Evolutionary conservation across 2,113 vertebrate genomes (phyloP).

Genomic region (Clarias macrocephalus): DNA sequence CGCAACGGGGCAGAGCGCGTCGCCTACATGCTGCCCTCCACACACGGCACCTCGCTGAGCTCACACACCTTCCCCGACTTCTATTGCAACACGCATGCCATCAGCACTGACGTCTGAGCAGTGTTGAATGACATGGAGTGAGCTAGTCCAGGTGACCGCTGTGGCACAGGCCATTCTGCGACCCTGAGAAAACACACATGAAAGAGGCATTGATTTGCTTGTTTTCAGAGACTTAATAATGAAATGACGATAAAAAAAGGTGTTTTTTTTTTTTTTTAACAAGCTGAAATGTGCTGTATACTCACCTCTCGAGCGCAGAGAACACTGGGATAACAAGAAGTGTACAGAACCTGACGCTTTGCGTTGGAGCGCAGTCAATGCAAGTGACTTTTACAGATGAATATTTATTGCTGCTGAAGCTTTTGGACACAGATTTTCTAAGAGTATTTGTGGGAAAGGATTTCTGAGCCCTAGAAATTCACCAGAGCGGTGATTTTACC

Average conservation of each 20-base stretch:
- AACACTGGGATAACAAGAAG: neutral
- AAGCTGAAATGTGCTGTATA: neutral
- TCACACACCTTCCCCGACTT: conserved; percentile 70
- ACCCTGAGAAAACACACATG: neutral
- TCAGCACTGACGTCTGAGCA: conserved; percentile 91
- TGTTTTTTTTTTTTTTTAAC: conserved; percentile 7
- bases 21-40: conserved; percentile 77
- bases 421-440: conserved; percentile 5
- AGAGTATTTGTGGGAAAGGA: neutral
- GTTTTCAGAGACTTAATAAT: neutral
- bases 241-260: neutral
- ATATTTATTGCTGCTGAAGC: conserved; percentile 27
- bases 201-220: neutral
- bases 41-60: conserved; percentile 81
- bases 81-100: conserved; percentile 84
- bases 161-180: neutral
- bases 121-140: neutral
- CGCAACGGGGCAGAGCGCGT: conserved; percentile 87
- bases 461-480: conserved; percentile 12
- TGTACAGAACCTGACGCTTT: neutral
- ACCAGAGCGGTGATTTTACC: neutral
- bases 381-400: neutral
- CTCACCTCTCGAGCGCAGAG: conserved; percentile 9
- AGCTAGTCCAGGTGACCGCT: neutral
- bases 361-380: neutral